Conservation (phyloP, 2,113 vertebrate genomes). For the Eubucco bourcierii region DNA sequence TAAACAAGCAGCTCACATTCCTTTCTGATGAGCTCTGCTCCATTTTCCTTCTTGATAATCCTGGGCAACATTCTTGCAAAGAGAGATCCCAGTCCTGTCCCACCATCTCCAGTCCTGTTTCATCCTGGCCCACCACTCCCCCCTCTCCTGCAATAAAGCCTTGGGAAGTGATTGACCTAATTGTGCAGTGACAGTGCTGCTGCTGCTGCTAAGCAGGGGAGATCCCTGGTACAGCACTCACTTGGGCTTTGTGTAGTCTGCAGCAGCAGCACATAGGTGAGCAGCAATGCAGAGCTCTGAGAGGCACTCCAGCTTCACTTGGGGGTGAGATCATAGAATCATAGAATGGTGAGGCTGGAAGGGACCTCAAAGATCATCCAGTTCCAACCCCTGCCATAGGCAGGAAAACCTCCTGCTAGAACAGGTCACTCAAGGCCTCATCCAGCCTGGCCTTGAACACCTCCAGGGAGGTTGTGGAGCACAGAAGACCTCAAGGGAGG, state of each 20-base stretch:
- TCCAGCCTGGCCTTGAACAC: no score
- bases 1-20: slow-evolving; percentile 64
- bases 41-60: neutral
- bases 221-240: neutral
- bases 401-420: no score
- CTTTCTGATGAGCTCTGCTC: slow-evolving; percentile 54
- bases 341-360: no score
- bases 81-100: neutral
- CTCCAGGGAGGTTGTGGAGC: no score
- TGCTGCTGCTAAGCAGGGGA: neutral
- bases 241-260: neutral
- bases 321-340: neutral
- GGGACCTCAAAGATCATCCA: no score
- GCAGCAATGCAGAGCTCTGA: neutral
- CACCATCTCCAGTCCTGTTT: neutral
- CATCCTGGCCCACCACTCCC: neutral
- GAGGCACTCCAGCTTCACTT: neutral
- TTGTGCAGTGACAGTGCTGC: neutral
- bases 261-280: neutral
- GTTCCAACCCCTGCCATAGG: no score
- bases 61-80: neutral
- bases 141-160: neutral
- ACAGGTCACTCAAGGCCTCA: no score
- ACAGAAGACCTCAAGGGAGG: no score
- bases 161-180: slow-evolving; percentile 38